phyloP scores from a whole-genome alignment of 1,140 invertebrate genomes.

The Helicoverpa zea region DNA sequence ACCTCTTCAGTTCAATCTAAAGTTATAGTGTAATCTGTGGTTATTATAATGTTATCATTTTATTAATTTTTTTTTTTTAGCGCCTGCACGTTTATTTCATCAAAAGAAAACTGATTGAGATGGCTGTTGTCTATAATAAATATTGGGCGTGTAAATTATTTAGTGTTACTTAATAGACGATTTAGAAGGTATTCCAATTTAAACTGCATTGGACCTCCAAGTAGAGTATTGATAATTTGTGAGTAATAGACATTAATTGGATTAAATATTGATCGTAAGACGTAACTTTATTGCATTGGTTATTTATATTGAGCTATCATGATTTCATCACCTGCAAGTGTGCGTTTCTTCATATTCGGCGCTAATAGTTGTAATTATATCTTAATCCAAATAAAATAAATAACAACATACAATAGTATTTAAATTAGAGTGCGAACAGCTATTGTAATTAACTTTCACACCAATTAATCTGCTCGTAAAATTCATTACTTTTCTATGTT shows the following conservation, averaged over 20 bases:
- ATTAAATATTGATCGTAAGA: not conserved
- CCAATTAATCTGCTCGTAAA: too few species aligned
- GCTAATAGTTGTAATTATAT: too few species aligned
- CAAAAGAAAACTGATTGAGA: constrained; percentile 6
- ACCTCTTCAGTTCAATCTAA: constrained; percentile 1
- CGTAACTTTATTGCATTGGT: too few species aligned
- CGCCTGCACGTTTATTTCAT: not conserved
- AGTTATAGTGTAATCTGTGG: not conserved
- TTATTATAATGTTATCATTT: not conserved
- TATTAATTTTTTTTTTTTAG: too few species aligned
- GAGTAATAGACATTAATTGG: not conserved
- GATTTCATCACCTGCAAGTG: too few species aligned
- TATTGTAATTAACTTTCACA: too few species aligned
- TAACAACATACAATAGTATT: constrained; percentile 66
- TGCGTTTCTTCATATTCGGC: too few species aligned
- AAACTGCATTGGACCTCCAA: not conserved
- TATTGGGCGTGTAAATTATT: constrained; percentile 20
- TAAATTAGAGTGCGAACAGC: too few species aligned
- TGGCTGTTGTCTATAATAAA: constrained; percentile 14
- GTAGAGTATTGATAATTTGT: not conserved
- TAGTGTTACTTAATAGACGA: constrained; percentile 12
- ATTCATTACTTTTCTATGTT: too few species aligned
- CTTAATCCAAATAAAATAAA: too few species aligned
- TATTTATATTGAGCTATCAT: too few species aligned
- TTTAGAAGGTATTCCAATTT: constrained; percentile 9